These are phyloP conservation scores for Adoxophyes honmai DNA, from an alignment of 1,140 invertebrate species.

Conservation along the genomic window DNA sequence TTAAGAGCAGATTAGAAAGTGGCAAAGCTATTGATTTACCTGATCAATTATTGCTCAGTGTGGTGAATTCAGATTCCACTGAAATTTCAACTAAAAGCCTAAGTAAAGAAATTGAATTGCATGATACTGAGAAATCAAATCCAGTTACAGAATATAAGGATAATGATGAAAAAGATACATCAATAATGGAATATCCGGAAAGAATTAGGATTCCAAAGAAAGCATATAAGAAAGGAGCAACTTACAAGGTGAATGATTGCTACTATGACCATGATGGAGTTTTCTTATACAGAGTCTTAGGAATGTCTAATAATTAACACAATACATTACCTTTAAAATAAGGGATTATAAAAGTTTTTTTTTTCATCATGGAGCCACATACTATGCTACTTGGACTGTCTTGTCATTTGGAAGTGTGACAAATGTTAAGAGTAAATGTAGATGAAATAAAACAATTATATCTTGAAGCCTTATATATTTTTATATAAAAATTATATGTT, in stretches of 20 bases:
- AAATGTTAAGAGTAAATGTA: conserved; percentile 21
- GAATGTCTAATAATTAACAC: no score
- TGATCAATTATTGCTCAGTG: conserved; percentile 53
- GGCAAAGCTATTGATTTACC: conserved; percentile 49
- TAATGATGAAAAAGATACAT: conserved; percentile 29
- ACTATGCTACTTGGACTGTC: no score
- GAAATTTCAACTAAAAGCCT: conserved; percentile 24
- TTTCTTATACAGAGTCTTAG: conserved; percentile 86
- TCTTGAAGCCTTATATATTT: conserved; percentile 58
- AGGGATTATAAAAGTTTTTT: no score
- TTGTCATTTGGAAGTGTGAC: no score
- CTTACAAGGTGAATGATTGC: conserved; percentile 85
- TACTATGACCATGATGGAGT: conserved; percentile 87
- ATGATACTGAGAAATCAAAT: conserved; percentile 39
- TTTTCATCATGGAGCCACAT: no score
- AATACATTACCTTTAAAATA: no score
- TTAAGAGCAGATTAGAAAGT: conserved; percentile 50
- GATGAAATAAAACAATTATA: conserved; percentile 51
- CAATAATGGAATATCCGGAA: conserved; percentile 70
- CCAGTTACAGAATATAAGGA: conserved; percentile 40
- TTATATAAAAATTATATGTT: conserved; percentile 72
- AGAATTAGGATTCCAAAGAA: conserved; percentile 82
- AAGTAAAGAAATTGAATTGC: conserved; percentile 46
- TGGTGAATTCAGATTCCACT: conserved; percentile 33
- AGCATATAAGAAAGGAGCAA: conserved; percentile 78